Base-by-base conservation (phyloP, 2,888 invertebrate genomes). In the Panopea generosa region DNA sequence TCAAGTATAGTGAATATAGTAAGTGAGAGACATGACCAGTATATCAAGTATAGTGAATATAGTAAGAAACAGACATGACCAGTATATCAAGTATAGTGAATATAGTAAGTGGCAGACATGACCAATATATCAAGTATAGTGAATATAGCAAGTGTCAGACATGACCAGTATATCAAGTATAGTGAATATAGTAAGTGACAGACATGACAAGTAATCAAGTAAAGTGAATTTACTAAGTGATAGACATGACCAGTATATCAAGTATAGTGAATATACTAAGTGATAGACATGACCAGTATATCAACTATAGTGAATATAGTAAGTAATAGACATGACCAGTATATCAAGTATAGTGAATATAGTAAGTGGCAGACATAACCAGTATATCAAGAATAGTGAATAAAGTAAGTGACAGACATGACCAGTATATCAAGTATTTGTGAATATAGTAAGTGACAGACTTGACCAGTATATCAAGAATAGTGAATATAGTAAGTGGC, bases 281-380 rank as follows among this genome's bases (percentile, higher is more conserved):
- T 57, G 77, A 7, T 33, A 33, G 4, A 33, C 11, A 33, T 11
- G 11, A 11, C 11, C 33, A 67, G 49, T 86, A 82, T 33, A 11
- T 33, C 61, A 80, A 14, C 61, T 86, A 49, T 24, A 80, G 76
- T 55, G 83, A 88, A 26, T 78, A 74, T 57, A 87, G 89, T 89
- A 75, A 68, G 81, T 57, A 77, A 83, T 6, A 63, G 74, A 45
- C 84, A 90, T 66, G 83, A 85, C 43, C 61, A 66, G 49, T 86
- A 83, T 38, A 69, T 83, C 29, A 77, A 80, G 61, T 83, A 77
- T 24, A 80, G 76, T 55, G 83, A 88, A 26, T 78, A 74, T 57
- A 87, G 89, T 89, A 75, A 68, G 81, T 57, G 78, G 82, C 4
- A 65, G 74, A 47, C 84, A 90, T 67, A 83, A 85, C 43, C 62